These are phyloP conservation scores for Tiliacea citrago DNA, from an alignment of 2,888 invertebrate species.

Conservation along the genomic window DNA sequence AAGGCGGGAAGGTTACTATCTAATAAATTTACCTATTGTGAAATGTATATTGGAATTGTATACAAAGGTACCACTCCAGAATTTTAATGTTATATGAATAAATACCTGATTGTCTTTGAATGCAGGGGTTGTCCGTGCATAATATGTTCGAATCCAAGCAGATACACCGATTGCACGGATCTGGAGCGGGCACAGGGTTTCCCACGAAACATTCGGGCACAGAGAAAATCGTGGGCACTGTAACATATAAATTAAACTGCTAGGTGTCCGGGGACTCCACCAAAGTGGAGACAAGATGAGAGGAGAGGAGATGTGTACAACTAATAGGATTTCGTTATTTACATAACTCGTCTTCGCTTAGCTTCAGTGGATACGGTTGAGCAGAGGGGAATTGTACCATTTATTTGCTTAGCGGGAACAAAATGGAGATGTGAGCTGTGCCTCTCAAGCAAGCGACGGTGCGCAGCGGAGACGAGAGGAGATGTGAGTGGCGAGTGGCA, in stretches of 20 bases:
- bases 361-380: background rate
- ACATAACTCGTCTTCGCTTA: background rate
- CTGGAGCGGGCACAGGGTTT: constrained; percentile 14
- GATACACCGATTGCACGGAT: constrained; percentile 41
- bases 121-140: constrained; percentile 33
- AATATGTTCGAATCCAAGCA: constrained; percentile 34
- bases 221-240: background rate
- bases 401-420: background rate
- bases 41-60: no score
- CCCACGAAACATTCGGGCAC: constrained; percentile 21
- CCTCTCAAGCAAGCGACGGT: background rate
- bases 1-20: background rate
- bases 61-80: no score
- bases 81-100: background rate
- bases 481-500: background rate
- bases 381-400: background rate
- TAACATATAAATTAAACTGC: background rate
- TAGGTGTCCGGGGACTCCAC: background rate
- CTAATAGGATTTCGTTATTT: background rate
- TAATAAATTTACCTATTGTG: no score
- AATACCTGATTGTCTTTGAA: constrained; percentile 11
- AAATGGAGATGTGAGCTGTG: no score
- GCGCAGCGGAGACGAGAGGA: background rate
- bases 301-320: background rate
- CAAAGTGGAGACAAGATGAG: background rate